Base-by-base conservation (phyloP, 2,888 invertebrate genomes). In the Leptinotarsa rubiginosa region DNA sequence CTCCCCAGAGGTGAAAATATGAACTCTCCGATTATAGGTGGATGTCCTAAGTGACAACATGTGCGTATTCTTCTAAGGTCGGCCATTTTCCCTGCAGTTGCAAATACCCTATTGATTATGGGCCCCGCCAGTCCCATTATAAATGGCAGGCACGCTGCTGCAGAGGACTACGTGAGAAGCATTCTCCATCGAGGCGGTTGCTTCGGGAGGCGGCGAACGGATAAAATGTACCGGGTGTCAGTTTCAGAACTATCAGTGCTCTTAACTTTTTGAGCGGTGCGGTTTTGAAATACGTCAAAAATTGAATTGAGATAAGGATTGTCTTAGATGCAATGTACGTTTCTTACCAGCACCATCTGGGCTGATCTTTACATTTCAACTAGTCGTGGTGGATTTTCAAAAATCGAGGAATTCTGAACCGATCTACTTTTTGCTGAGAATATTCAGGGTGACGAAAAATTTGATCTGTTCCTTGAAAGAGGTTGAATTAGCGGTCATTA, bases 31-130 rank as follows among this genome's bases (percentile, higher is more conserved):
- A 79, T 80, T 80, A 80, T 77, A 81, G 80, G 81, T 81, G 77
- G 79, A 79, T 81, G 81, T 80, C 80, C 80, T 85, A 86, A 85
- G 86, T 86, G 86, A 86, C 86, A 86, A 86, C 85, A 84, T 84
- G 85, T 85, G 86, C 85, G 85, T 85, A 84, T 81, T 81, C 81
- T 79, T 82, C 76, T 80, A 80, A 81, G 80, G 81, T 83, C 84
- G 86, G 87, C 83, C 87, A 88, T 88, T 87, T 88, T 87, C 86
- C 88, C 87, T 87, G 87, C 87, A 87, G 86, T 86, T 85, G 85
- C 85, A 89, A 89, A 89, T 89, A 89, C 88, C 89, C 89, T 89
- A 89, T 89, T 89, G 89, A 89, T 89, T 89, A 88, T 88, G 86
- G 82, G 80, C 84, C 82, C 85, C 85, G 85, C 83, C 83, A 84